Conservation (phyloP, 2,888 invertebrate genomes). For the Euproctis similis region DNA sequence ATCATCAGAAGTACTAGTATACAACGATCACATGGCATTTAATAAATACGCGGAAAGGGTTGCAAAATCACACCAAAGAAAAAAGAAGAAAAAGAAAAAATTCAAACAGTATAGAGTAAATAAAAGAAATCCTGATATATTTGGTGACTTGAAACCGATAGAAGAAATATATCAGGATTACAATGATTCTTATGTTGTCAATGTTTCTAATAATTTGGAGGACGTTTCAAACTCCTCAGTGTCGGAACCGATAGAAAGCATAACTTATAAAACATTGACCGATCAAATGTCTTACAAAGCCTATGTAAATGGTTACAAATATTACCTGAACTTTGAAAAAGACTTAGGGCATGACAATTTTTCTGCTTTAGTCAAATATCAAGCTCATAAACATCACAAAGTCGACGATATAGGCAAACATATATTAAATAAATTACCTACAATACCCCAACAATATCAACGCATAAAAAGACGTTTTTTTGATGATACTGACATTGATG, state of each 20-base stretch:
- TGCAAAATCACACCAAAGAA: constrained; percentile 37
- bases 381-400: constrained; percentile 58
- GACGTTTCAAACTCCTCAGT: background rate
- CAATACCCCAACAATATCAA: constrained; percentile 29
- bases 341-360: constrained; percentile 43
- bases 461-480: constrained; percentile 35
- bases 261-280: constrained; percentile 35
- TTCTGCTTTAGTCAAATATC: constrained; percentile 50
- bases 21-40: constrained; percentile 36
- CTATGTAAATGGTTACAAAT: constrained; percentile 55
- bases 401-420: constrained; percentile 65
- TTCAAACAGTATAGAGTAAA: constrained; percentile 10
- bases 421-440: constrained; percentile 53
- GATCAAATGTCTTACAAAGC: constrained; percentile 50
- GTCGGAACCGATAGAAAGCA: constrained; percentile 3
- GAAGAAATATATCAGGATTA: constrained; percentile 8
- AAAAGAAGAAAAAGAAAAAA: constrained; percentile 27
- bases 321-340: constrained; percentile 54
- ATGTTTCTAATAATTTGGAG: background rate
- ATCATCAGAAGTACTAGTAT: background rate
- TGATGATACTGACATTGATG: constrained; percentile 43
- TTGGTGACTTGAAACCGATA: constrained; percentile 22
- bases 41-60: constrained; percentile 41
- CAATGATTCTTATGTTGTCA: background rate
- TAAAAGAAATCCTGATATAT: constrained; percentile 27